Evolutionary conservation across 1,140 invertebrate genomes (phyloP), one percentile per base, ranked within the genome.

Genomic region (Macrocentrus cingulum): DNA sequence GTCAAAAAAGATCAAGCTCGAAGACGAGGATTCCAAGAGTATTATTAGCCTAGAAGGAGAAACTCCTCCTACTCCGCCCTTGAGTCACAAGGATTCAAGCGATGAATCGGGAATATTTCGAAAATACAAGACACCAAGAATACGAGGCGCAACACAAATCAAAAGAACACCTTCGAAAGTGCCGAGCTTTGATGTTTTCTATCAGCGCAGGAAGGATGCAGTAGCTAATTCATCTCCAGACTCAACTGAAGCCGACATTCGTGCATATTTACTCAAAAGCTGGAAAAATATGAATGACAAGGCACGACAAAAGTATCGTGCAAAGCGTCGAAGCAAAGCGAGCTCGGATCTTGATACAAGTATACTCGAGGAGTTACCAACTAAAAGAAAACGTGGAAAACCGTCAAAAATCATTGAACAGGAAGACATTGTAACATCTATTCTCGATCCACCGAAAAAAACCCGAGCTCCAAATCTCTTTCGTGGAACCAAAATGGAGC

Each of bases 401-500:
- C 66, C 64, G 50, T 53, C 42, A 4, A 70, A 55, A 51, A 20
- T 41, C n/a, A n/a, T n/a, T n/a, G 20, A 58, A 2, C 51, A 60
- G 13, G 56, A 64, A 16, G 48, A 50, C 16, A 16, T 29, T 22
- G 44, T 48, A 23, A 32, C 2, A 11, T 51, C 13, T 50, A 55
- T 9, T 65, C 7, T 37, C 29, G 59, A 66, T 22, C 58, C 66
- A 32, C 56, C 48, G 0, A 72, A 76, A 50, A 68, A 61, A 49
- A 54, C 56, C n/a, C 74, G 74, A 9, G 81, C 80, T 22, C 76
- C 80, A 3, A 86, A 84, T 69, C 64, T 87, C 34, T 87, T 87
- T 59, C 84, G 82, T 74, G 85, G 84, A 5, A 71, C 83, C 44
- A 72, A 83, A 6, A 79, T 79, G 34, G 84, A 87, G 54, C 82